phyloP scores from a whole-genome alignment of 2,888 invertebrate species.

The Drosophila rubida region DNA sequence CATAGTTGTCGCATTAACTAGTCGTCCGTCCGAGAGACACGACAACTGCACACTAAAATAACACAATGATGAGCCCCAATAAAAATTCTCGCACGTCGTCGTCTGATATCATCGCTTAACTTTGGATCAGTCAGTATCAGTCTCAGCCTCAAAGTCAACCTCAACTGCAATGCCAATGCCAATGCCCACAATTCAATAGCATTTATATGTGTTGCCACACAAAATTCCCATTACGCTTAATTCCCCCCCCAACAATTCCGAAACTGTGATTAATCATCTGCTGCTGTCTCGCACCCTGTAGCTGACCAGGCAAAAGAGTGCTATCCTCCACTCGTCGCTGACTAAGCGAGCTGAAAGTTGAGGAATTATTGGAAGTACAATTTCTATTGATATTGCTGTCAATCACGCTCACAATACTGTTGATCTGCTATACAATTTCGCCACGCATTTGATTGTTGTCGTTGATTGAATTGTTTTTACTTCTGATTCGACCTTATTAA shows the following conservation, averaged over 20 bases:
- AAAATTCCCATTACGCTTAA: constrained; percentile 27
- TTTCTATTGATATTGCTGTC: too few relatives aligned
- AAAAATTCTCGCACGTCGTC: constrained; percentile 69
- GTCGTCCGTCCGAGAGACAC: constrained; percentile 13
- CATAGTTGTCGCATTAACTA: constrained; percentile 39
- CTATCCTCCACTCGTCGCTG: too few relatives aligned
- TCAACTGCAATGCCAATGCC: constrained; percentile 53
- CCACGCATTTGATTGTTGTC: too few relatives aligned
- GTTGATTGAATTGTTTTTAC: constrained; percentile 48
- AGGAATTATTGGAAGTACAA: too few relatives aligned
- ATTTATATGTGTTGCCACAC: constrained; percentile 5
- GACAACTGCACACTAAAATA: constrained; percentile 32
- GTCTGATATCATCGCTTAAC: constrained; percentile 70
- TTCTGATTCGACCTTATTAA: constrained; percentile 55
- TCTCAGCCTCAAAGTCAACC: background rate
- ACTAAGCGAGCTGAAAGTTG: too few relatives aligned
- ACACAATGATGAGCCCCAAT: constrained; percentile 68
- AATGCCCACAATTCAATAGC: constrained; percentile 27
- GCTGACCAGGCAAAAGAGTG: background rate
- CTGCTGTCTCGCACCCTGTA: constrained; percentile 1
- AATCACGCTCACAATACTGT: background rate
- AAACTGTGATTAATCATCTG: constrained; percentile 27
- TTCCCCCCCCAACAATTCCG: constrained; percentile 19
- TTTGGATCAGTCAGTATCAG: constrained; percentile 47
- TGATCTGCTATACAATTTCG: constrained; percentile 15